A percentile compares a stretch with the other conserved stretches of the same genome.
phyloP scores from a whole-genome alignment of 1,140 invertebrate genomes.

The Polypedilum vanderplanki region DNA sequence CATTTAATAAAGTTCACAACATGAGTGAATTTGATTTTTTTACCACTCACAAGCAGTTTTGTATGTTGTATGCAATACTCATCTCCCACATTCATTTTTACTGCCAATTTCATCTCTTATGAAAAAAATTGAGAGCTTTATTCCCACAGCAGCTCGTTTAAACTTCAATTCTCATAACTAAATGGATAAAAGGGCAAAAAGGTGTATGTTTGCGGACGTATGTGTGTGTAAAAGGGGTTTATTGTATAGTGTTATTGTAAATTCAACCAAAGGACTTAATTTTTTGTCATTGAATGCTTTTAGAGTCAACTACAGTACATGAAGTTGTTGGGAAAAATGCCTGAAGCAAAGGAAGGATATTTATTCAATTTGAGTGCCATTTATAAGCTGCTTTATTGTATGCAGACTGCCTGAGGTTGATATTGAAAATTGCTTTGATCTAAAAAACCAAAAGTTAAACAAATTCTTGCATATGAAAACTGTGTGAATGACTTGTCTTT shows the following conservation, averaged over 20 bases:
- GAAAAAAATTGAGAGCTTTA: not conserved
- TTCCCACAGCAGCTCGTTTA: not conserved
- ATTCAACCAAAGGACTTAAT: not conserved
- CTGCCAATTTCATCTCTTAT: no score
- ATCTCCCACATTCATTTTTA: no score
- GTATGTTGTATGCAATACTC: not conserved
- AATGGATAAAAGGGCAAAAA: not conserved
- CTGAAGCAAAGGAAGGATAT: not conserved
- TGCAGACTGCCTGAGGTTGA: not conserved
- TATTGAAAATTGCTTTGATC: no score
- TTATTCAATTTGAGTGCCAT: not conserved
- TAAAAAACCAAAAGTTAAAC: no score
- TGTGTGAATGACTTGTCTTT: no score
- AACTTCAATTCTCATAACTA: conserved; percentile 2
- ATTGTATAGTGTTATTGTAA: no score
- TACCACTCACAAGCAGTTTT: not conserved
- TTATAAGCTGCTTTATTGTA: conserved; percentile 7
- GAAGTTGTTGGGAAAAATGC: no score
- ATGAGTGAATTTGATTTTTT: not conserved
- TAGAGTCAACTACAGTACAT: not conserved
- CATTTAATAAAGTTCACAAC: conserved; percentile 19
- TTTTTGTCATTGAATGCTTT: not conserved
- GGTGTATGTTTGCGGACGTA: not conserved
- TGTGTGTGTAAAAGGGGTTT: not conserved
- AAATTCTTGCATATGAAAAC: no score